phyloP scores from a whole-genome alignment of 2,797 vertebrate species.

The Coracias cyanogaster region DNA sequence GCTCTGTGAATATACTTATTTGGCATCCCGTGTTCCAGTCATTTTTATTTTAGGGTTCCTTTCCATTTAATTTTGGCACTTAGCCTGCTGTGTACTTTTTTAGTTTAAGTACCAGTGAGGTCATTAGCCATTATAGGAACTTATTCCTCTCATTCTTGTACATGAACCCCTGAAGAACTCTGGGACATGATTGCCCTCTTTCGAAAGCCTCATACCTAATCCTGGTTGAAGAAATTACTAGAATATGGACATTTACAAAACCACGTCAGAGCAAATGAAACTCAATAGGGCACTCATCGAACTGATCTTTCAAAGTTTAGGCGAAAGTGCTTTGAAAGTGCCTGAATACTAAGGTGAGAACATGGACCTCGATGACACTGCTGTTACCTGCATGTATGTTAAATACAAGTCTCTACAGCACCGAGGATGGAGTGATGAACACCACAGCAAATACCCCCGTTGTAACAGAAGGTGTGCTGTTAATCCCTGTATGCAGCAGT shows the following conservation, averaged over 20 bases:
- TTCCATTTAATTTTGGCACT: not conserved
- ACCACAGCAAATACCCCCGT: not conserved
- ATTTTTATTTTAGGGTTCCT: constrained; percentile 38
- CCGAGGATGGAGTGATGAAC: fast-evolving
- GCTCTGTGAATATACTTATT: not conserved
- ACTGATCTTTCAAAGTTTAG: not conserved
- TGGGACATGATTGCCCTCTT: not conserved
- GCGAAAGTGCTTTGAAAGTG: not conserved
- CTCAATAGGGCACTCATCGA: fast-evolving
- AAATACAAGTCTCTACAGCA: not conserved
- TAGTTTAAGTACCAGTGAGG: not conserved
- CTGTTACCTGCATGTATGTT: not conserved
- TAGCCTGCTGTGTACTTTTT: constrained; percentile 5
- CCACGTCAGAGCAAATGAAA: not conserved
- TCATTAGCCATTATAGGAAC: not conserved
- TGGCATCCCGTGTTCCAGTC: not conserved
- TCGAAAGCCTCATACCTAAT: not conserved
- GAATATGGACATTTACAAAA: not conserved
- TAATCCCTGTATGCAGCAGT: fast-evolving
- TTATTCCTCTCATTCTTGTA: not conserved
- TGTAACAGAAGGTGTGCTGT: not conserved
- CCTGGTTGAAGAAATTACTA: not conserved
- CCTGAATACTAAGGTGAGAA: not conserved
- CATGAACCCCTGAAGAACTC: not conserved
- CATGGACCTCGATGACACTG: fast-evolving